These are phyloP conservation scores for Papilio gigon DNA, from an alignment of 2,888 invertebrate genomes.

Conservation along the genomic window DNA sequence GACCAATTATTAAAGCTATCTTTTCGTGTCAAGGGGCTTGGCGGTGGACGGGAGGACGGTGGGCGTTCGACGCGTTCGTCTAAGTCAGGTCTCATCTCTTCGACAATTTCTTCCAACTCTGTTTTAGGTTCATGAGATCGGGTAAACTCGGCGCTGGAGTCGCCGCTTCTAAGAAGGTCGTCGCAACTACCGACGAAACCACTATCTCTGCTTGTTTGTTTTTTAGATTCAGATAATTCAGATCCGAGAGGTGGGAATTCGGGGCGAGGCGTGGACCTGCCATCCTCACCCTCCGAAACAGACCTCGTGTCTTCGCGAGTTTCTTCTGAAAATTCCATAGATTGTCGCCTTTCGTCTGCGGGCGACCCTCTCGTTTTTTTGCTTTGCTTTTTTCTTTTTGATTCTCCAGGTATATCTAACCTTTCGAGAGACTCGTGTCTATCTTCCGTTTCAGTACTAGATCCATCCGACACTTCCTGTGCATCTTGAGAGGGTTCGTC, in stretches of 20 bases:
- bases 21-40: slow-evolving; percentile 87
- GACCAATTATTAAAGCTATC: slow-evolving; percentile 97
- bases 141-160: slow-evolving; percentile 79
- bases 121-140: slow-evolving; percentile 80
- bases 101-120: slow-evolving; percentile 83
- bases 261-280: slow-evolving; percentile 86
- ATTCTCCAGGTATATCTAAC: slow-evolving; percentile 89
- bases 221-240: slow-evolving; percentile 85
- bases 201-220: slow-evolving; percentile 92
- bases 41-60: slow-evolving; percentile 79
- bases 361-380: slow-evolving; percentile 86
- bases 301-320: slow-evolving; percentile 81
- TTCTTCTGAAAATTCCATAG: slow-evolving; percentile 84
- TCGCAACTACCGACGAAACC: slow-evolving; percentile 95
- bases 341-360: slow-evolving; percentile 84
- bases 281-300: slow-evolving; percentile 85
- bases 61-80: slow-evolving; percentile 77
- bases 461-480: slow-evolving; percentile 86
- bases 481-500: slow-evolving; percentile 80
- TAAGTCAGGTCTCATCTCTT: slow-evolving; percentile 82
- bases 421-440: slow-evolving; percentile 86
- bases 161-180: slow-evolving; percentile 87
- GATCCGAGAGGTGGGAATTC: slow-evolving; percentile 83
- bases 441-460: slow-evolving; percentile 89
- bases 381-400: slow-evolving; percentile 90